phyloP scores from a whole-genome alignment of 2,888 invertebrate genomes.

The Cyrtodaria siliqua region DNA sequence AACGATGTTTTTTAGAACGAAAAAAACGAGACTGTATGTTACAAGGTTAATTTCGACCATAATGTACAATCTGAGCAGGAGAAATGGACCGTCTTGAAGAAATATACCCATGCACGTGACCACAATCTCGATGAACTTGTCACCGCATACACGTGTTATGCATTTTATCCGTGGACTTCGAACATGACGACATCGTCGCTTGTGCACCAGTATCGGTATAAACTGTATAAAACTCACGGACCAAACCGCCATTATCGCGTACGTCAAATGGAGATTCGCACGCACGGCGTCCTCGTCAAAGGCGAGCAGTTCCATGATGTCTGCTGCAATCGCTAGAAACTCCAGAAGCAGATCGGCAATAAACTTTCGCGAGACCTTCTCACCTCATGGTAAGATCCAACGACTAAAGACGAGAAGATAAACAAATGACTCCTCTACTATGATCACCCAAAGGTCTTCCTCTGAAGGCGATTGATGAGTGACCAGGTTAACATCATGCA shows the following conservation, averaged over 20 bases:
- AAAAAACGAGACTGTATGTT: slow-evolving; percentile 82
- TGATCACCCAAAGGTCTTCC: slow-evolving; percentile 65
- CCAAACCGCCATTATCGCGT: slow-evolving; percentile 81
- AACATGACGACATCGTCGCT: slow-evolving; percentile 41
- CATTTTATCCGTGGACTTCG: slow-evolving; percentile 26
- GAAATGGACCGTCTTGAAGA: slow-evolving; percentile 77
- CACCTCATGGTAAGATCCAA: slow-evolving; percentile 65
- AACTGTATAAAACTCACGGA: slow-evolving; percentile 84
- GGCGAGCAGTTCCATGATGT: slow-evolving; percentile 77
- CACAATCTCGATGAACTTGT: slow-evolving; percentile 56
- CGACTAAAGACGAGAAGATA: slow-evolving; percentile 66
- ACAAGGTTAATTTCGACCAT: slow-evolving; percentile 91
- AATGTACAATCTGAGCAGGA: slow-evolving; percentile 89
- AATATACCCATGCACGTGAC: slow-evolving; percentile 63
- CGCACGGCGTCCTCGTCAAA: slow-evolving; percentile 73
- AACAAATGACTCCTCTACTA: slow-evolving; percentile 65
- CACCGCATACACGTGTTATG: slow-evolving; percentile 38
- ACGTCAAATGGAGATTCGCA: slow-evolving; percentile 77
- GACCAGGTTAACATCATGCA: no score
- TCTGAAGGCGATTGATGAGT: background rate
- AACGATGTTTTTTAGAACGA: slow-evolving; percentile 77
- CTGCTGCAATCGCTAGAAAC: slow-evolving; percentile 84
- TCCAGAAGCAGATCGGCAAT: slow-evolving; percentile 83
- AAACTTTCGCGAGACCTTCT: slow-evolving; percentile 78
- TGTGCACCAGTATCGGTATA: slow-evolving; percentile 76